Evolutionary conservation across 1,140 invertebrate species (phyloP), one percentile per base, ranked within the genome.

Genomic region (Brachionus sp.): DNA sequence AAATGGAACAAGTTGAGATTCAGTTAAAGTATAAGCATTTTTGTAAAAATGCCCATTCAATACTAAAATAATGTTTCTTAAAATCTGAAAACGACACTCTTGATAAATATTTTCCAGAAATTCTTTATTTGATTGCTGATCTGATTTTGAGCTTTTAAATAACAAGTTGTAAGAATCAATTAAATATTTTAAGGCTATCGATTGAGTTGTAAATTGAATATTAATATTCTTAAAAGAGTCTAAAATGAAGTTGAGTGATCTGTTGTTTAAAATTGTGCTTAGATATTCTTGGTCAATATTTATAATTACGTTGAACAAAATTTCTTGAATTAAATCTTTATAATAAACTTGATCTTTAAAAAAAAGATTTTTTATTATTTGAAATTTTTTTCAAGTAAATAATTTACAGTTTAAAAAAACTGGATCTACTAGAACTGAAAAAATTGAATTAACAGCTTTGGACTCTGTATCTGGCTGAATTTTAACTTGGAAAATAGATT

Each of bases 191-290:
- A 75, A 46, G 25, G 39, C 39, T 35, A 75, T 25, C 23, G 70
- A 75, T 80, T 80, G 77, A 80, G n/a, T 80, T 7, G 19, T 80
- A n/a, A 80, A 66, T 13, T 29, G n/a, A 25, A 66, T 62, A 16
- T 29, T 80, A 29, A 66, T 57, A 23, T 35, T 57, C 37, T 80
- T 66, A 10, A 23, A 62, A 13, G 77, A 80, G 12, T 80, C 77
- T 19, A 80, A 35, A 62, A 66, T 62, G 19, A 70, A 70, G 5
- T 6, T 44, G 33, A 44, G n/a, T 23, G 50, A 62, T 33, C 75
- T 42, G 25, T 62, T 29, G 13, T 29, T 78, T n/a, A 78, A 10
- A 5, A 19, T 25, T 50, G 46, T 70, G 35, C 19, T 70, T 70
- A 70, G 16, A 39, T 16, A 70, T 9, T 70, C 37, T 70, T 70